Percentiles rank a stretch among this genome's conserved stretches.
These are phyloP conservation scores for Corythaixoides concolor DNA, from an alignment of 2,113 vertebrate species.

Conservation along the genomic window DNA sequence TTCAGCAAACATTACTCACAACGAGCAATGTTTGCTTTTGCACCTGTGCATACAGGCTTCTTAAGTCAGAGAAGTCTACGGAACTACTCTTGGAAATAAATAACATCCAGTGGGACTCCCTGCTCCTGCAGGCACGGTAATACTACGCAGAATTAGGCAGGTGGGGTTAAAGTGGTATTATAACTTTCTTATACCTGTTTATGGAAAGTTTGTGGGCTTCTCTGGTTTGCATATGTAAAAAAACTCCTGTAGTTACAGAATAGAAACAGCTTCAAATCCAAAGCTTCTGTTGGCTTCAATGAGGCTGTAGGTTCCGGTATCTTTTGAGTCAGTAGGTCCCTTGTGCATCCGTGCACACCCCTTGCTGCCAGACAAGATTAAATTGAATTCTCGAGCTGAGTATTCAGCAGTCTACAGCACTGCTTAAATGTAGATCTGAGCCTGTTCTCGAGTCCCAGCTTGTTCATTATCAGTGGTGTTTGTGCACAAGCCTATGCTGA, in stretches of 20 bases:
- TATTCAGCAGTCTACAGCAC: background rate
- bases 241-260: background rate
- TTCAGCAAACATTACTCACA: background rate
- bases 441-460: constrained; percentile 14
- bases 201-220: background rate
- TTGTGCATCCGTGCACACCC: background rate
- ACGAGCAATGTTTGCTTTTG: background rate
- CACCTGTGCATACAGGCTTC: background rate
- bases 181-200: background rate
- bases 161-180: background rate
- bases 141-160: background rate
- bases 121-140: background rate
- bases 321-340: background rate
- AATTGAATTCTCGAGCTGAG: background rate
- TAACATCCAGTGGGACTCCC: background rate
- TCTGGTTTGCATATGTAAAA: background rate
- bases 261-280: background rate
- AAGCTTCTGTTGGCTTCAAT: background rate
- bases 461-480: constrained; percentile 14
- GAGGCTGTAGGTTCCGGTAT: background rate
- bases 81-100: background rate
- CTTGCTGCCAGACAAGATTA: background rate
- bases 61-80: background rate
- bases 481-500: constrained; percentile 7
- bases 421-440: background rate